Percentiles rank a stretch among this genome's conserved stretches.
These are phyloP conservation scores for Dorcus hopei DNA, from an alignment of 2,888 invertebrate species.

Conservation along the genomic window DNA sequence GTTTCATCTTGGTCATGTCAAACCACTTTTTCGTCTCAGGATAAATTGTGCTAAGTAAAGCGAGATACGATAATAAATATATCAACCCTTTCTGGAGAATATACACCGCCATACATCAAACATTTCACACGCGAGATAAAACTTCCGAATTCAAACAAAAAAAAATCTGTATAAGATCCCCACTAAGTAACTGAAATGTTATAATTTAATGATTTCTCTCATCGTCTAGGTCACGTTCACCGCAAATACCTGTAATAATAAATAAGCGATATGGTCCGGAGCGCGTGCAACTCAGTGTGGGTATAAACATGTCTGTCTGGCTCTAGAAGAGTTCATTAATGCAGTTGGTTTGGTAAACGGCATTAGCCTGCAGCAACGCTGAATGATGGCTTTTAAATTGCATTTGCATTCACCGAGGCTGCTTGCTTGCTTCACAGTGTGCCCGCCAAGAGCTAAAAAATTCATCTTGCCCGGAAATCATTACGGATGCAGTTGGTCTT, in stretches of 20 bases:
- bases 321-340: constrained; percentile 50
- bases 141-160: not conserved
- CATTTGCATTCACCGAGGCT: constrained; percentile 41
- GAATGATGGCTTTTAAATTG: constrained; percentile 49
- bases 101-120: no score
- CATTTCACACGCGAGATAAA: no score
- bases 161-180: not conserved
- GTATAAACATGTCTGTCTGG: constrained; percentile 49
- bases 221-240: constrained; percentile 48
- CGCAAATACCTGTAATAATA: constrained; percentile 47
- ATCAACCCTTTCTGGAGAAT: no score
- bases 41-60: no score
- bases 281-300: constrained; percentile 49
- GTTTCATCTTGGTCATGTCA: no score
- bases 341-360: constrained; percentile 49
- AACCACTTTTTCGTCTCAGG: no score
- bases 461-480: not conserved
- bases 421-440: not conserved
- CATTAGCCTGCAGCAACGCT: constrained; percentile 45
- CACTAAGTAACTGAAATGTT: constrained; percentile 6
- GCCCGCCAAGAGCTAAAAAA: not conserved
- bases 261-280: constrained; percentile 50
- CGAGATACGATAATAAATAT: no score
- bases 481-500: not conserved
- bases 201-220: constrained; percentile 46